These are phyloP conservation scores for Blomia tropicalis DNA, from an alignment of 2,888 invertebrate genomes.

Conservation along the genomic window DNA sequence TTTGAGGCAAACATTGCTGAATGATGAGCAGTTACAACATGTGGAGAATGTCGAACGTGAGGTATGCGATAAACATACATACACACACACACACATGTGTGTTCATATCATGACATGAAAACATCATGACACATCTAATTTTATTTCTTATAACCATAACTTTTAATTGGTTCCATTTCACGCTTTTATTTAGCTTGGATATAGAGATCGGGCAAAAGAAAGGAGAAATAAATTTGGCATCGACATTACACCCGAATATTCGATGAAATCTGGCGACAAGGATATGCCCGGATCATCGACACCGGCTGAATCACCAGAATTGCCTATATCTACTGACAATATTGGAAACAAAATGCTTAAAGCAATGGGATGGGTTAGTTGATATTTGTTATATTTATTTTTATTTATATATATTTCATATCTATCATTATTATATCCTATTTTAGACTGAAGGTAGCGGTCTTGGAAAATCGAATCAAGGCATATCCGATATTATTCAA, in stretches of 20 bases:
- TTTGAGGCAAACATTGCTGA: conserved; percentile 11
- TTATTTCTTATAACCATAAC: background rate
- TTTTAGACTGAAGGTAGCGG: conserved; percentile 71
- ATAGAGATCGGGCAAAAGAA: conserved; percentile 91
- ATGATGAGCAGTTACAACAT: conserved; percentile 27
- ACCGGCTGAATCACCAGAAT: background rate
- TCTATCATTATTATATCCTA: too few species aligned
- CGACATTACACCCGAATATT: conserved; percentile 58
- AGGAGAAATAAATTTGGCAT: conserved; percentile 80
- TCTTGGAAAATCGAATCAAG: conserved; percentile 79
- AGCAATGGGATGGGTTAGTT: conserved; percentile 97
- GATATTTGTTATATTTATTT: background rate
- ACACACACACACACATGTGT: too few species aligned
- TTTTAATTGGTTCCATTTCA: background rate
- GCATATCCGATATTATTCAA: conserved; percentile 72
- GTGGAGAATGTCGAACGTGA: conserved; percentile 28
- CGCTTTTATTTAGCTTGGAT: conserved; percentile 37
- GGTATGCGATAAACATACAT: background rate
- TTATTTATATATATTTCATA: background rate
- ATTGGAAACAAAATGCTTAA: conserved; percentile 86
- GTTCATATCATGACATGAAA: too few species aligned
- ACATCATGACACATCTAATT: too few species aligned
- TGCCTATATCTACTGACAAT: conserved; percentile 59
- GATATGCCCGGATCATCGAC: conserved; percentile 33
- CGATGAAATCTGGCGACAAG: conserved; percentile 52